Evolutionary conservation across 2,797 vertebrate genomes (phyloP).

Genomic region (Typhlichthys eigenmanni): DNA sequence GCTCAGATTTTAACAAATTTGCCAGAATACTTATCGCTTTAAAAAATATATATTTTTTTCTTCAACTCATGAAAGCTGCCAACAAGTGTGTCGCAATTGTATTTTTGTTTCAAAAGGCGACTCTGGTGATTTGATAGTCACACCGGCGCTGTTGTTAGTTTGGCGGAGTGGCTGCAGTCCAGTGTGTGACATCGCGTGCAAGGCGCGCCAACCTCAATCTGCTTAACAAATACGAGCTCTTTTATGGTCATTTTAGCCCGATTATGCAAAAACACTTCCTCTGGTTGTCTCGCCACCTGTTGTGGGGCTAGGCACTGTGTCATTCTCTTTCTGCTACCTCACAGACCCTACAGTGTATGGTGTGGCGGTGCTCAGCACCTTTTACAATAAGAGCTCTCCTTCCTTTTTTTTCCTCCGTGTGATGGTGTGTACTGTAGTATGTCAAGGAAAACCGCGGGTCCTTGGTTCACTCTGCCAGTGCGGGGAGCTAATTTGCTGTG

Average conservation of each 20-base stretch:
- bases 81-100: background rate
- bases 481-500: constrained; percentile 81
- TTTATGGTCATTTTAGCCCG: constrained; percentile 79
- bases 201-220: constrained; percentile 72
- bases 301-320: constrained; percentile 37
- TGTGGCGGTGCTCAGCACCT: constrained; percentile 50
- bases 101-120: background rate
- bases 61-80: background rate
- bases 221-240: constrained; percentile 80
- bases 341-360: constrained; percentile 69
- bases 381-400: constrained; percentile 38
- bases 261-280: constrained; percentile 79
- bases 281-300: constrained; percentile 53
- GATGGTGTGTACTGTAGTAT: constrained; percentile 32
- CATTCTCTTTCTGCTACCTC: constrained; percentile 60
- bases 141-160: constrained; percentile 62
- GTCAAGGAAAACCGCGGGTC: constrained; percentile 18
- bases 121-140: constrained; percentile 61
- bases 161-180: constrained; percentile 26
- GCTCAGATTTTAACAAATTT: no score
- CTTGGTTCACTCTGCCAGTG: constrained; percentile 51
- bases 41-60: no score
- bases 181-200: constrained; percentile 66
- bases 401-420: constrained; percentile 1
- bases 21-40: no score